Evolutionary conservation across 2,113 vertebrate genomes (phyloP), one percentile per base, ranked within the genome.

Genomic region (Varanus salvator): DNA sequence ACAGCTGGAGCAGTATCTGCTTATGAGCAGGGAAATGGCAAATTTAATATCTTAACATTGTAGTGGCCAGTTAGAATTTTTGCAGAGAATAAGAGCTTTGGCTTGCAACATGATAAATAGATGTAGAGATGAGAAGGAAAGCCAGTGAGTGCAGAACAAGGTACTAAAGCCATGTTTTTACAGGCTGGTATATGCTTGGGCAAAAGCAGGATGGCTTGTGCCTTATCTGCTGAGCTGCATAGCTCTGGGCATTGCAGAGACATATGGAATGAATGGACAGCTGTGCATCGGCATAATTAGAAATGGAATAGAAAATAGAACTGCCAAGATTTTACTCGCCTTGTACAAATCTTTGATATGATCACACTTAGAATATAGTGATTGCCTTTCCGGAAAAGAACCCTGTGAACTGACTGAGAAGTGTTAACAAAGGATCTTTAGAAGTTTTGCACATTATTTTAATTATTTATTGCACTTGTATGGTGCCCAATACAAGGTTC

Each of bases 351-450:
- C 38, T 44, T 44, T 44, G 38, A 44, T 44, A 44, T 44, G 38
- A 44, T 3, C 38, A 44, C 38, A 44, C 38, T 44, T 44, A 44
- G 38, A 44, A 44, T 44, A 44, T 44, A 44, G 38, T 44, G 38
- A 44, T 44, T 44, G 3, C 38, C 38, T 44, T 44, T 44, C 38
- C 38, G 1, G 38, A 44, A 44, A 44, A 44, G 38, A 44, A 3
- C 23, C 19, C 15, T 87, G 14, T 66, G 75, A 87, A 66, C 34
- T n/a, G 31, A 11, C 5, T 60, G 34, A 44, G 34, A 60, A 77
- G 54, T 27, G 76, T 76, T 86, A 75, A 76, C 25, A 60, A 86
- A 75, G 54, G 71, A 75, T 75, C 15, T 68, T 85, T 29, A 85
- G 11, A 48, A 85, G 29, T 21, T 52, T 57, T 4, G 21, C n/a